phyloP scores from a whole-genome alignment of 2,113 vertebrate species.

The Barbus barbus region DNA sequence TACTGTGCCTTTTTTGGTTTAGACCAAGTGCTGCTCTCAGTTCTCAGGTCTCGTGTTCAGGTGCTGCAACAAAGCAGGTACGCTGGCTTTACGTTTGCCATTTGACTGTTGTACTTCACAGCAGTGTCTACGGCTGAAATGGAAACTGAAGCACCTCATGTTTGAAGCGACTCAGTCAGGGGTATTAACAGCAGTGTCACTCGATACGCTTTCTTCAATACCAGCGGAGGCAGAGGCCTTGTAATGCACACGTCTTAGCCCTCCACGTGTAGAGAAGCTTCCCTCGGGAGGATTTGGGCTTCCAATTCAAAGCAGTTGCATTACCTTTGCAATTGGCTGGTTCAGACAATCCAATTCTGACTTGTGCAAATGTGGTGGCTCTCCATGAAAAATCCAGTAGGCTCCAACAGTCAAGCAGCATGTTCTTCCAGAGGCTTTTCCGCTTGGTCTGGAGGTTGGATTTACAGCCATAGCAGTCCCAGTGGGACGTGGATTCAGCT shows the following conservation, averaged over 20 bases:
- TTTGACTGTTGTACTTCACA: not conserved
- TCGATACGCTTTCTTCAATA: slow-evolving; percentile 15
- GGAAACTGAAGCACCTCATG: not conserved
- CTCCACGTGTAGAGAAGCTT: slow-evolving; percentile 1
- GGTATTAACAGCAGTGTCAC: slow-evolving; percentile 42
- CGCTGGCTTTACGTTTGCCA: not conserved
- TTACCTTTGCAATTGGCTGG: slow-evolving; percentile 42
- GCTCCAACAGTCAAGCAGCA: slow-evolving; percentile 26
- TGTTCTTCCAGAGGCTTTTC: slow-evolving; percentile 50
- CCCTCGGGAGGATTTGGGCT: slow-evolving; percentile 25
- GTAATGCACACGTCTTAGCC: slow-evolving; percentile 23
- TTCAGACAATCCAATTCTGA: slow-evolving; percentile 40
- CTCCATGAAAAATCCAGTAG: slow-evolving; percentile 48
- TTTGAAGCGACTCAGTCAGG: slow-evolving; percentile 34
- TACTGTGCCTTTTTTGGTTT: slow-evolving; percentile 33
- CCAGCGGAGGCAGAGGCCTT: slow-evolving; percentile 6
- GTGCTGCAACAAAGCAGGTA: not conserved
- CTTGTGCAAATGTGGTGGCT: slow-evolving; percentile 32
- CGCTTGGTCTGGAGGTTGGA: slow-evolving; percentile 34
- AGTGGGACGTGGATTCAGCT: slow-evolving; percentile 2
- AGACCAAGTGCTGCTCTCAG: slow-evolving; percentile 18
- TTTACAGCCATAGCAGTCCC: slow-evolving; percentile 24
- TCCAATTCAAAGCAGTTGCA: slow-evolving; percentile 21
- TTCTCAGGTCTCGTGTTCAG: not conserved
- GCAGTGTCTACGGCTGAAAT: not conserved